Percentiles rank a stretch among this genome's conserved stretches.
Evolutionary conservation across 1,140 invertebrate genomes (phyloP).

Genomic region (Ostrea denselamellosa): DNA sequence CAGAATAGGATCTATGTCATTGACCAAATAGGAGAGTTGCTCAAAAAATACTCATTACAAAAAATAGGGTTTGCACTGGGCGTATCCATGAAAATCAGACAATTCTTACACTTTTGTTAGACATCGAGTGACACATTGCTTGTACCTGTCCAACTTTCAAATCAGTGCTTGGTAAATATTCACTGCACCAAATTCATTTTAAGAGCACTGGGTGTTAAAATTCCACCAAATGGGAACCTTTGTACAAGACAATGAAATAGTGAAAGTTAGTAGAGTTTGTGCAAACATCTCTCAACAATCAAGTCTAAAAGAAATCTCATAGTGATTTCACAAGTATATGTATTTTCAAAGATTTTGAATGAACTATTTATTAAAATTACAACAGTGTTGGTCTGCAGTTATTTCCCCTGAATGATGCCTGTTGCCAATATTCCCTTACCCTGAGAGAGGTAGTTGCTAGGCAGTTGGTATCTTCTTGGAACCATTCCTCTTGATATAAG

Average conservation of each 20-base stretch:
- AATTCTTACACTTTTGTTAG: neutral
- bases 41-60: neutral
- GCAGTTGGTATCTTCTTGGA: slow-evolving; percentile 45
- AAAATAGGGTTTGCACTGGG: neutral
- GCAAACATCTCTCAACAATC: neutral
- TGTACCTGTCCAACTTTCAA: slow-evolving; percentile 18
- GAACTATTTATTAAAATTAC: neutral
- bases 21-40: neutral
- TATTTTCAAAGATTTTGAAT: neutral
- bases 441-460: slow-evolving; percentile 54
- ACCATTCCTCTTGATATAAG: slow-evolving; percentile 19
- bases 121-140: neutral
- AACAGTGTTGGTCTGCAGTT: neutral
- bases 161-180: slow-evolving; percentile 9
- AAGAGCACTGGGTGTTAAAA: neutral
- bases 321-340: neutral
- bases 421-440: slow-evolving; percentile 16
- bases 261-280: neutral
- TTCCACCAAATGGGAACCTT: neutral
- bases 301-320: neutral
- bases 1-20: neutral
- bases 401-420: neutral
- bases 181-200: neutral
- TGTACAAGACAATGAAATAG: neutral
- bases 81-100: slow-evolving; percentile 4